Evolutionary conservation across 2,113 vertebrate species (phyloP), one percentile per base, ranked within the genome.

Genomic region (Natator depressus): DNA sequence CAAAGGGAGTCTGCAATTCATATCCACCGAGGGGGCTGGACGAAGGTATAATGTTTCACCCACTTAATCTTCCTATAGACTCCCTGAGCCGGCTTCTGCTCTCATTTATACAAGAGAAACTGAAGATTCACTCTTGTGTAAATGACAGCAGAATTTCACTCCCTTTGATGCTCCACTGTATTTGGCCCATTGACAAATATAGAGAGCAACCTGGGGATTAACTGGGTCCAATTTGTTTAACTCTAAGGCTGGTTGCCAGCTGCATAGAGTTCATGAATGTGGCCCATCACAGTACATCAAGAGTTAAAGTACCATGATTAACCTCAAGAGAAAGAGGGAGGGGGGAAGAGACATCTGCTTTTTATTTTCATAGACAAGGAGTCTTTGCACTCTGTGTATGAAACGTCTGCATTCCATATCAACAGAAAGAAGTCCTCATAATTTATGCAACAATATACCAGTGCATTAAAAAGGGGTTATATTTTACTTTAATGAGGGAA

Each of bases 401-500:
- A 98, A 95, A 96, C 97, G 97, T 97, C 97, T 98, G 95, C 95
- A 51, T 98, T 98, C 97, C 95, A 57, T 98, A 96, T 97, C 98
- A 98, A 98, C 95, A 96, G 96, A 98, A 92, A 98, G 94, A 97
- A 97, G 96, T 92, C 96, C 96, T 97, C 94, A 92, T 98, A 98
- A 98, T 98, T 98, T 98, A 98, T 50, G 95, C 98, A 98, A 98
- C 90, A 96, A 97, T 98, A 97, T 95, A 97, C 84, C 78, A 97
- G 94, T 35, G 78, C 94, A 97, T 97, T 95, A 97, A 97, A 98
- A 97, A 97, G 95, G 94, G 95, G 92, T 96, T 97, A 84, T 98
- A 98, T 98, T 98, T 98, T 98, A 98, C 89, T 97, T 97, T 98
- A 98, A 98, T 97, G 97, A 98, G 97, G 97, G 97, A 98, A 98